Evolutionary conservation across 2,113 vertebrate species (phyloP), one percentile per base, ranked within the genome.

Genomic region (Forbesichthys papilliferus): DNA sequence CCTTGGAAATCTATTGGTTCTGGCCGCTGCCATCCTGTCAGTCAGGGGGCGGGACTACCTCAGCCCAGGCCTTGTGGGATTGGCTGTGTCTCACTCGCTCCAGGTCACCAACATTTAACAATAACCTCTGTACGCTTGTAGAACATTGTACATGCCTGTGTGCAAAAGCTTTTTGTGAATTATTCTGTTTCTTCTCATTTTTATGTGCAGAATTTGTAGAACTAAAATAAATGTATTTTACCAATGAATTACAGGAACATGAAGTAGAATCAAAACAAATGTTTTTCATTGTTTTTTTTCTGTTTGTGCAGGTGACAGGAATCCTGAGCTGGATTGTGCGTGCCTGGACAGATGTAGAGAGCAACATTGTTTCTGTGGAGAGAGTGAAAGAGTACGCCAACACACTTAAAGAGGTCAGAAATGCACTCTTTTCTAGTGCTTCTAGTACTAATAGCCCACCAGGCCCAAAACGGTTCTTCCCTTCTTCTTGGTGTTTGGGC

Each of bases 271-370:
- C 7, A 6, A 42, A 42, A 27, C 27, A 27, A 42, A 42, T 42
- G 36, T 42, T 42, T 42, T 42, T 8, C 7, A 1, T 8, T 3
- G 27, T 36, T 71, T 0, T 78, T 11, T 11, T 2, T 46, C 73
- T 56, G n/a, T 48, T 71, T 11, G 73, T 78, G 12, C 86, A 98
- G 96, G 92, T 98, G 72, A 98, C 95, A 12, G 94, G 93, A 63
- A 92, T 95, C 20, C 84, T 98, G 73, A 97, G 96, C 86, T 98
- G 96, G 95, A 93, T 95, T 14, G 95, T 98, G 11, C 94, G 96
- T 27, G 93, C 94, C 76, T 96, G 95, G 93, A 96, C 96, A 0
- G 96, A 98, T 4, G 86, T 96, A 46, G 95, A 98, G 78, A 96
- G 93, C 88, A 97, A 93, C 87, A 93, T 95, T 7, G 93, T 97